Base-by-base conservation (phyloP, 1,140 invertebrate genomes). In the Pseudomyrmex gracilis region DNA sequence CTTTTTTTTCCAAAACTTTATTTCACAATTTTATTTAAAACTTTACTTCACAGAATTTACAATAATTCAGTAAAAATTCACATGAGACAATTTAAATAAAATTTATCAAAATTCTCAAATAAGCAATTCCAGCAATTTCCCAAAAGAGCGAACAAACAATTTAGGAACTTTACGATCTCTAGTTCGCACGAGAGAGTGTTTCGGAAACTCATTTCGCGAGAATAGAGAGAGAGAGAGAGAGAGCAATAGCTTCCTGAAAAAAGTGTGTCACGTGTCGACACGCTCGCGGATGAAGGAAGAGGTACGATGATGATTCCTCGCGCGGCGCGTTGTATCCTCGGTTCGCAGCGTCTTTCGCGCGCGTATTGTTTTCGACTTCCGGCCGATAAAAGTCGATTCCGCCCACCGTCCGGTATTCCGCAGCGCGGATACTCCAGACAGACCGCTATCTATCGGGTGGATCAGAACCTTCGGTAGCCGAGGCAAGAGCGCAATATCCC, bases 351-450 rank as follows among this genome's bases (percentile, higher is more conserved):
- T 87, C 82, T 87, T 86, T 85, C 90, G 90, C 90, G 90, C 91
- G 89, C 88, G 90, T 92, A 93, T 93, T 92, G 92, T 91, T 93
- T 93, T 92, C 89, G 87, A 93, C 92, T 93, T 93, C 92, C 93
- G 93, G 90, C 91, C 91, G 92, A 92, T 93, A 93, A 91, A 91
- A 91, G 89, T 87, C 82, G 87, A 90, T 91, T 90, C 90, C 90
- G 91, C 90, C 91, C 87, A 92, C 89, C 86, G 78, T 84, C 85
- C 88, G 87, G 83, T 82, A 76, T 43, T 76, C 66, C 73, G 73
- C 73, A 60, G 83, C 77, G 76, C 71, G 70, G 82, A 73, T 76
- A 83, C 73, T 77, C 57, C 73, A 49, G 71, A 60, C 84, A 73
- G 71, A 77, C 85, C 20, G 20, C 82, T 92, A 92, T 92, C 92